Evolutionary conservation across 2,797 vertebrate species (phyloP).

Genomic region (Varecia variegata): DNA sequence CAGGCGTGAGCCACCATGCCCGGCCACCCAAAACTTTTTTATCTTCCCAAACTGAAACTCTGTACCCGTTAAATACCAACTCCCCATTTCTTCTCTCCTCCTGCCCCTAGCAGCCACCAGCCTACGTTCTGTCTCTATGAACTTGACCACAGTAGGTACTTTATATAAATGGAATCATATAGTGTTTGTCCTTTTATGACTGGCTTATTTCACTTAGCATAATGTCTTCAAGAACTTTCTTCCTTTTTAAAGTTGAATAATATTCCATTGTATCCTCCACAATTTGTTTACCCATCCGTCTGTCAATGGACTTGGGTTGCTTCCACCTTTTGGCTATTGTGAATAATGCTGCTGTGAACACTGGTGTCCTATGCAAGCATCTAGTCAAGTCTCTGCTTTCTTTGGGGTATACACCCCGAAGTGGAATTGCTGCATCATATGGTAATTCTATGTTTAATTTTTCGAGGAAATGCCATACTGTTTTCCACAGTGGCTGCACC

Average conservation of each 20-base stretch:
- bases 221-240: background rate
- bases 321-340: background rate
- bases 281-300: background rate
- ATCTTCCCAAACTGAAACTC: background rate
- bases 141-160: background rate
- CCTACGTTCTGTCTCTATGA: background rate
- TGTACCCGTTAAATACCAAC: background rate
- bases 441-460: background rate
- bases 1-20: no score
- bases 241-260: background rate
- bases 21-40: no score
- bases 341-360: background rate
- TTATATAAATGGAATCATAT: background rate
- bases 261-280: background rate
- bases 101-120: accelerated
- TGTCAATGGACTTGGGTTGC: background rate
- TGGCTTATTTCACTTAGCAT: background rate
- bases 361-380: no score
- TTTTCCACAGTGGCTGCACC: background rate
- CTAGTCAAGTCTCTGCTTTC: background rate
- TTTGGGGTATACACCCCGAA: background rate
- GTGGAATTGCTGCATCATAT: background rate
- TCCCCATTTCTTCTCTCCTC: background rate
- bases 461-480: background rate
- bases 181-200: background rate